Evolutionary conservation across 1,140 invertebrate genomes (phyloP).

Genomic region (Pinna nobilis): DNA sequence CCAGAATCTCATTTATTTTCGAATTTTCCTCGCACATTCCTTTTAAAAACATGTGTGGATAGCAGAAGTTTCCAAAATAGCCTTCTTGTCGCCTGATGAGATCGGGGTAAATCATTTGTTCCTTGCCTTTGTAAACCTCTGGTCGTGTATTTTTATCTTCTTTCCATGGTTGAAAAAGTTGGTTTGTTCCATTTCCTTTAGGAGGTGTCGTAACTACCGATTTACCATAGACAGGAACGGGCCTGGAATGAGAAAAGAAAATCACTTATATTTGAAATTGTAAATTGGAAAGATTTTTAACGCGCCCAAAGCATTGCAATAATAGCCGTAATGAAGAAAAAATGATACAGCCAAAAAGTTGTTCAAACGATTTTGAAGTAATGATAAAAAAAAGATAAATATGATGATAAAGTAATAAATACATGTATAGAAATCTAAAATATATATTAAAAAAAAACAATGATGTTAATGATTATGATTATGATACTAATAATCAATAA

Average conservation of each 20-base stretch:
- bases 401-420: slow-evolving; percentile 1
- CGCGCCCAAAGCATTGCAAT: too few relatives aligned
- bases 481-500: too few relatives aligned
- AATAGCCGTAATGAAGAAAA: too few relatives aligned
- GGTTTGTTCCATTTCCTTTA: neutral
- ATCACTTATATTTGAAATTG: neutral
- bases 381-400: neutral
- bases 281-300: neutral
- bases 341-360: neutral
- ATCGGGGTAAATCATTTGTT: too few relatives aligned
- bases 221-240: slow-evolving; percentile 1
- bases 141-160: neutral
- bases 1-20: too few relatives aligned
- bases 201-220: neutral
- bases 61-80: slow-evolving; percentile 11
- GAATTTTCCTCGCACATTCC: neutral
- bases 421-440: neutral
- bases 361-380: neutral
- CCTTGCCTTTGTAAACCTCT: neutral
- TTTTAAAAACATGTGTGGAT: neutral
- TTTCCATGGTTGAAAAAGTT: slow-evolving; percentile 17
- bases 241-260: neutral
- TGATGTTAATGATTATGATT: too few relatives aligned
- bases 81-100: too few relatives aligned
- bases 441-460: neutral